Evolutionary conservation across 1,140 invertebrate species (phyloP), one percentile per base, ranked within the genome.

Genomic region (Radopholus similis): DNA sequence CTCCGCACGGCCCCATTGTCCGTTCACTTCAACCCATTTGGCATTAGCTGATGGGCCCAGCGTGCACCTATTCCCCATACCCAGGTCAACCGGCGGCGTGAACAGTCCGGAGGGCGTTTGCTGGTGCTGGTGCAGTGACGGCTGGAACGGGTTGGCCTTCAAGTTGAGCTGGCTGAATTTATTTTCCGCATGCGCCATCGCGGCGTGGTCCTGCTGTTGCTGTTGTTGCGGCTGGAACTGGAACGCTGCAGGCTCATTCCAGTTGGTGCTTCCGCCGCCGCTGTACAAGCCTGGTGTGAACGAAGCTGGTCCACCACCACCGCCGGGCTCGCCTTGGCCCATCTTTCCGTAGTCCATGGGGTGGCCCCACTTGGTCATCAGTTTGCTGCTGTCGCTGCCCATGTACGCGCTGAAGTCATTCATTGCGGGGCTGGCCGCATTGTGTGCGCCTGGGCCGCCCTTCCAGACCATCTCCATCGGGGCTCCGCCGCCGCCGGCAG

Each of bases 1-100:
- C 59, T 66, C 64, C 21, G 15, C 26, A 23, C 35, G 34, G n/a
- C 64, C 64, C 64, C 54, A 66, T 57, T 66, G 64, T 21, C 47
- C 47, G 23, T 51, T 51, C 1, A 51, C 47, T 51, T 51, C 23
- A 51, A 21, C 30, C 18, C 18, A 11, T 26, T 28, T 51, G 23
- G 5, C 5, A 26, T 3, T 51, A 26, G 23, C 15, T 8, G n/a
- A 47, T 47, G 9, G n/a, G n/a, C n/a, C n/a, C n/a, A n/a, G n/a
- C 1, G 1, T 51, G 23, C 30, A 11, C 44, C 15, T 23, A 5
- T 18, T 47, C 4, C 30, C 6, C 44, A 26, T 51, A 51, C 47
- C n/a, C 47, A 51, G 30, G 30, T 51, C 47, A 9, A 51, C n/a
- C 15, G 18, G 18, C 3, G 47, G 47, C 2, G 47, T 23, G 21